Evolutionary conservation across 2,113 vertebrate genomes (phyloP), one percentile per base, ranked within the genome.

Genomic region (Heptranchias perlo): DNA sequence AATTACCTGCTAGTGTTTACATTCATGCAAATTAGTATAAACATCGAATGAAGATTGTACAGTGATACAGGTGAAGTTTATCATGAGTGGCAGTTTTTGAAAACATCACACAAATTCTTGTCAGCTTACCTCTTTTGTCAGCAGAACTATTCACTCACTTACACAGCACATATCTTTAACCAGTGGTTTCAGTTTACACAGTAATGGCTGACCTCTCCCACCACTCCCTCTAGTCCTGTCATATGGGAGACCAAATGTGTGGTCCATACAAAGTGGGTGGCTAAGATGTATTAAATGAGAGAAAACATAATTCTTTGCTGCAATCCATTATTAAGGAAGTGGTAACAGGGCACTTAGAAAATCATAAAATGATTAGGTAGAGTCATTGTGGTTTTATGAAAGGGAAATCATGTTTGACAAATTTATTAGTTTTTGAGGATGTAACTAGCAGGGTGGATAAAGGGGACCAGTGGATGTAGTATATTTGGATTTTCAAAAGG

Each of bases 171-270:
- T 10, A 76, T 1, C 76, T 44, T 82, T 82, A 82, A 82, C 67
- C n/a, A 54, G 54, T 89, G 95, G 95, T 92, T 96, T 96, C 65
- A 94, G 87, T 89, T 96, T 93, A 94, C 95, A 64, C 73, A 96
- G 62, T 54, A 96, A 95, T 47, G 49, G 65, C 58, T 82, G n/a
- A 82, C 11, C n/a, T 18, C n/a, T 39, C n/a, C 76, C 69, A 54
- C 18, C 87, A 93, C 14, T 25, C 76, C 86, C 94, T 69, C 14
- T 65, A 69, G 31, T 39, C 65, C 13, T 73, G n/a, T 96, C 76
- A n/a, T 23, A 82, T 76, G 67, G 65, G 67, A 96, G 87, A 96
- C 69, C 92, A 96, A 93, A 96, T 52, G 49, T 95, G 54, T 93
- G 84, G 96, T 94, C 89, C 52, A 13, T 87, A 67, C 69, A 61